A percentile compares a stretch with the other conserved stretches of the same genome.
phyloP scores from a whole-genome alignment of 2,797 vertebrate genomes.

The Cyprinella venusta region DNA sequence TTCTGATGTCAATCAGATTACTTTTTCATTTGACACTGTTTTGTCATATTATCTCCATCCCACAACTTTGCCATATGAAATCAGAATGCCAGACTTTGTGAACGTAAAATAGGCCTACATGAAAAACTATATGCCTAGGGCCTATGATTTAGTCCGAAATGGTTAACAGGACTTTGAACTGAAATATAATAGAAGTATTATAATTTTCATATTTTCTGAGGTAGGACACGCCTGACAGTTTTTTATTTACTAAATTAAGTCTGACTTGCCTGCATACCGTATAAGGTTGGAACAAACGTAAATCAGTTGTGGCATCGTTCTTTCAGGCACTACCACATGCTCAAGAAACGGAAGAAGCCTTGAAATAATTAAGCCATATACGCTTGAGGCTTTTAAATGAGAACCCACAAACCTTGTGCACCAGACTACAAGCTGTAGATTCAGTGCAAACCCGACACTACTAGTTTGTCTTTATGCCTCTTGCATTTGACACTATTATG shows the following conservation, averaged over 20 bases:
- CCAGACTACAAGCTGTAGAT: neutral
- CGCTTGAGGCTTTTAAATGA: slow-evolving; percentile 29
- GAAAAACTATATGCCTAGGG: neutral
- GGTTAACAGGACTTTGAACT: neutral
- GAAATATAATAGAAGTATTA: neutral
- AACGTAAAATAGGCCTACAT: slow-evolving; percentile 17
- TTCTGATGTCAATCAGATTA: slow-evolving; percentile 53
- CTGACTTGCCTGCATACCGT: neutral
- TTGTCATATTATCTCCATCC: slow-evolving; percentile 23
- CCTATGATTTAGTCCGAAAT: neutral
- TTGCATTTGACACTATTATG: neutral
- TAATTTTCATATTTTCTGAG: neutral
- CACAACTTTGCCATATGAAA: slow-evolving; percentile 8
- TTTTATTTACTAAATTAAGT: neutral
- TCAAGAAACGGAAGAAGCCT: slow-evolving; percentile 36
- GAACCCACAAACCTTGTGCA: neutral
- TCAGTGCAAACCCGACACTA: neutral
- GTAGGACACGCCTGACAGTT: neutral
- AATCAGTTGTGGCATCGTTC: slow-evolving; percentile 22
- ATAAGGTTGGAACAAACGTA: neutral
- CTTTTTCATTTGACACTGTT: slow-evolving; percentile 43
- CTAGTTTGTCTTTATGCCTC: neutral
- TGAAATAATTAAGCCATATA: slow-evolving; percentile 46
- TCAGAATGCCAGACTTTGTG: neutral
- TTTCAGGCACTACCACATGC: slow-evolving; percentile 37